Evolutionary conservation across 2,888 invertebrate genomes (phyloP), one percentile per base, ranked within the genome.

Genomic region (Amphipyra berbera): DNA sequence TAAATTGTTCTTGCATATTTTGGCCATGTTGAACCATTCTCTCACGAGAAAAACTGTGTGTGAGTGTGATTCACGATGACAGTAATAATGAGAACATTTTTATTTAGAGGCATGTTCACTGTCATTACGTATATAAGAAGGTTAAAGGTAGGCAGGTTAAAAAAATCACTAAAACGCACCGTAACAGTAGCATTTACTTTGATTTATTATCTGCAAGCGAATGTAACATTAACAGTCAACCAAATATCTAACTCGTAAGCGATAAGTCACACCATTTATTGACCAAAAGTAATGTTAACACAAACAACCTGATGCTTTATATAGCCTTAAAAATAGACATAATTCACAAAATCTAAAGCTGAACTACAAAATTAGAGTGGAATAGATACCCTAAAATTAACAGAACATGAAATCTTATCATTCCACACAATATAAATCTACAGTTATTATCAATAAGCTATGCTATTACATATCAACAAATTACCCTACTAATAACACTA

Each of bases 1-100:
- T 68, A 73, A 73, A 72, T 60, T 65, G 42, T 77, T 57, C 53
- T 48, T 58, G 14, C 49, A 59, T 38, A 46, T 55, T 38, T 52
- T 48, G 40, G 44, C 46, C 21, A 55, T 59, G 60, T 46, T 21
- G 7, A 49, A 55, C 8, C 27, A 47, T 37, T 49, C 41, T 40
- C 45, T 30, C 15, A 21, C 21, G 1, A 64, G 10, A 13, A 21
- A 53, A 35, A 27, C 15, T 8, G 15, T 8, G 13, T 10, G 0
- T 6, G n/a, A 0, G 14, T 14, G 2, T 41, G 8, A 13, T 6
- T 35, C 35, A 15, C 15, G 35, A 57, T 68, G 14, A 42, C 8
- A 61, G 8, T 12, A 38, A 40, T 47, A 30, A 30, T 21, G 21
- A 2, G 21, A 21, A 21, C 1, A 21, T 2, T 4, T 30, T 2